Evolutionary conservation across 2,888 invertebrate species (phyloP), one percentile per base, ranked within the genome.

Genomic region (Myopa testacea): DNA sequence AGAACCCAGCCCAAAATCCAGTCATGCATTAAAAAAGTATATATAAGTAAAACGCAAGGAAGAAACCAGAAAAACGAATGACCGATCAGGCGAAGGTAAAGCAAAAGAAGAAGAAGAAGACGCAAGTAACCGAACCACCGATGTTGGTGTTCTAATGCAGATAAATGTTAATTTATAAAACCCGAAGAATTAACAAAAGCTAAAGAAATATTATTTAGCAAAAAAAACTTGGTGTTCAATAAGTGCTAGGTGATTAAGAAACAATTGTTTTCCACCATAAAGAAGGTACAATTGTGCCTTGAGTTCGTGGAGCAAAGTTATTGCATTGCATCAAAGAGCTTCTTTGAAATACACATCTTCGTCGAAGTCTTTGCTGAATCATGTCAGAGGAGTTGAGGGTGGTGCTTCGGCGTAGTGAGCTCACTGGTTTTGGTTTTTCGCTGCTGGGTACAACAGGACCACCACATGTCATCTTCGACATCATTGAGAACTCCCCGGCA

Each of bases 391-490:
- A 95, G 93, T 92, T 95, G 91, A 93, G 94, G 91, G 95, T 96
- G 91, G 94, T 95, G 91, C 92, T 96, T 91, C 94, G 93, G 91
- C 94, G 95, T 89, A 94, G 94, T 92, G 95, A 95, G 91, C 93
- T 93, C 91, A 93, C 94, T 90, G 96, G 96, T 89, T 95, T 96
- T 89, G 97, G 97, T 87, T 96, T 97, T 92, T 96, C 96, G 86
- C 91, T 97, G 87, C 93, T 96, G 88, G 96, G 96, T 84, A 95
- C 95, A 90, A 95, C 95, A 88, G 96, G 96, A 90, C 93, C 96
- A 90, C 96, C 96, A 88, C 96, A 96, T 89, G 95, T 97, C 90
- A 96, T 97, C 90, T 96, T 96, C 91, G 94, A 96, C 91, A 96
- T 97, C 89, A 93, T 96, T 88, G 96, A 96, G 90, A 95, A 96